Evolutionary conservation across 2,113 vertebrate species (phyloP), one percentile per base, ranked within the genome.

Genomic region (Engraulis encrasicolus): DNA sequence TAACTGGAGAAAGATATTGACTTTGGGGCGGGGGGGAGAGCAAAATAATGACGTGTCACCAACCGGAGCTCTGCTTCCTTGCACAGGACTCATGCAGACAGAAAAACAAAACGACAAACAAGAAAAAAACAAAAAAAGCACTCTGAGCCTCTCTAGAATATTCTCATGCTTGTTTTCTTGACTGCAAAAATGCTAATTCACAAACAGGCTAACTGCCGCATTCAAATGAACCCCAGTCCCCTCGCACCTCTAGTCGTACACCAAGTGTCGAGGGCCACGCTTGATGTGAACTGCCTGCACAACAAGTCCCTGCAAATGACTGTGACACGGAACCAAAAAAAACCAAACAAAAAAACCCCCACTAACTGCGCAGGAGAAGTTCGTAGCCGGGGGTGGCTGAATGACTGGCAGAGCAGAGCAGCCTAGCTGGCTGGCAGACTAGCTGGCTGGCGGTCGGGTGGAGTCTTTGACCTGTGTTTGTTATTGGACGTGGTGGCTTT

Each of bases 391-490:
- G 66, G 66, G 27, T 74, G 66, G 2, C 12, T 74, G 66, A 31
- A 23, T 74, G 40, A 9, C 40, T 45, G 66, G 2, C 12, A 34
- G 66, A n/a, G n/a, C n/a, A n/a, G n/a, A n/a, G 66, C 66, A 34
- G 40, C 4, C 40, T 45, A 31, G 2, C 12, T 74, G 66, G 66
- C 66, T 74, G 40, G 40, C 40, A 5, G 66, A 0, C 12, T 45
- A 9, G 40, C 40, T 45, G 79, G 40, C 40, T 45, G 6, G 6
- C 38, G 81, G 81, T 49, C 79, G 34, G 54, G 49, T 50, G 80
- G 66, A 50, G 80, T 81, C 78, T 88, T 79, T 91, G 87, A 91
- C 86, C 86, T 50, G 78, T 86, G 80, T 82, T 87, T 88, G 86
- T 81, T 78, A 37, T 40, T 80, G 81, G 84, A 85, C 6, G 31